Evolutionary conservation across 2,113 vertebrate genomes (phyloP).

Genomic region (Abramis brama): DNA sequence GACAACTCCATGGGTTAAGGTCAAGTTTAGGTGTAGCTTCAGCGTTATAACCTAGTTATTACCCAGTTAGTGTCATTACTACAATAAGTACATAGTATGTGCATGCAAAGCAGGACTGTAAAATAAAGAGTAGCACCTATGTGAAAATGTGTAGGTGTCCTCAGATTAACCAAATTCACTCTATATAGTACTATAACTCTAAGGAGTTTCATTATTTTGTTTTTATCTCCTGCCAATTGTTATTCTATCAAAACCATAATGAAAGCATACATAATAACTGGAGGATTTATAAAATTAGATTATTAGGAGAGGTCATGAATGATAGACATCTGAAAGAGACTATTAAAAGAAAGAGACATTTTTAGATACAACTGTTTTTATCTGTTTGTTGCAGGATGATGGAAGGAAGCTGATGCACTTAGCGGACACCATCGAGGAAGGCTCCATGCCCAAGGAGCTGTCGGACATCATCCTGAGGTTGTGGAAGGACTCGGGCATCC

Average conservation of each 20-base stretch:
- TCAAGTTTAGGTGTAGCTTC: no score
- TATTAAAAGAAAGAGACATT: not conserved
- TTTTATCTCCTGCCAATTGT: no score
- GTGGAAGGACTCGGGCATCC: constrained; percentile 94
- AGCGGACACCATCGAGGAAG: constrained; percentile 95
- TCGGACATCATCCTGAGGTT: constrained; percentile 90
- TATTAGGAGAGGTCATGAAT: not conserved
- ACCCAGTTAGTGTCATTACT: no score
- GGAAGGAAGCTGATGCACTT: constrained; percentile 93
- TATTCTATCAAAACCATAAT: no score
- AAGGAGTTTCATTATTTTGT: not conserved
- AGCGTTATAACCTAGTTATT: no score
- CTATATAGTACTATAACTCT: not conserved
- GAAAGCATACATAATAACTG: not conserved
- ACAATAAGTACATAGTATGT: no score
- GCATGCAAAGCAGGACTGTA: no score
- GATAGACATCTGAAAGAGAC: not conserved
- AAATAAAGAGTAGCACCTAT: no score
- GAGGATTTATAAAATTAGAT: not conserved
- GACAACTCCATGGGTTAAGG: no score
- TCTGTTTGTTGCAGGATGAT: constrained; percentile 82
- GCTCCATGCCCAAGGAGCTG: constrained; percentile 95
- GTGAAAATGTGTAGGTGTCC: not conserved
- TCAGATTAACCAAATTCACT: not conserved
- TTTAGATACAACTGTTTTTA: not conserved